phyloP scores from a whole-genome alignment of 2,888 invertebrate genomes.

The Noctua comes region DNA sequence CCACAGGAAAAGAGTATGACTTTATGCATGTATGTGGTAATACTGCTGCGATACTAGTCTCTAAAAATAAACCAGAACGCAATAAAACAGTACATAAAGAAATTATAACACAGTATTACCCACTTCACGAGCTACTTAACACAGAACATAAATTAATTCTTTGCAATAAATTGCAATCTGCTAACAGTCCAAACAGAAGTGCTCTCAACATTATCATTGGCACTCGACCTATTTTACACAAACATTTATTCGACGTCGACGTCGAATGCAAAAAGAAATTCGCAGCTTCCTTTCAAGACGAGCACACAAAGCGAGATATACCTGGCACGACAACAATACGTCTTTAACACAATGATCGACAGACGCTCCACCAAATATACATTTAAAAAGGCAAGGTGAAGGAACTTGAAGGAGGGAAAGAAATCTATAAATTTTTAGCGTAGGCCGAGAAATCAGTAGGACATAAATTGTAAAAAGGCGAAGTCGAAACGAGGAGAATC shows the following conservation, averaged over 20 bases:
- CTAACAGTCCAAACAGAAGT: constrained; percentile 29
- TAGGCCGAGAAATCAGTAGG: constrained; percentile 75
- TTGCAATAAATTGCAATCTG: constrained; percentile 50
- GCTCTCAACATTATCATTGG: constrained; percentile 49
- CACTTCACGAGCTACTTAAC: constrained; percentile 49
- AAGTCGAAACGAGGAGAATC: constrained; percentile 80
- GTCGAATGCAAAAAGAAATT: constrained; percentile 35
- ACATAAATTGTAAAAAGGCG: constrained; percentile 84
- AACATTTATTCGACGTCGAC: constrained; percentile 45
- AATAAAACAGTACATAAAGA: constrained; percentile 31
- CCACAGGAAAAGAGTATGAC: not conserved
- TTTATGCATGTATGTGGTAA: not conserved
- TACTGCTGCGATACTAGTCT: not conserved
- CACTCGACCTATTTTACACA: constrained; percentile 55
- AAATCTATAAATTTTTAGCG: constrained; percentile 70
- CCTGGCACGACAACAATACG: constrained; percentile 49
- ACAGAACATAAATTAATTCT: constrained; percentile 45
- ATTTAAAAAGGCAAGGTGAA: constrained; percentile 57
- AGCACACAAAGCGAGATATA: constrained; percentile 44
- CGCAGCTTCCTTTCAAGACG: constrained; percentile 28
- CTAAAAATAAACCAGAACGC: constrained; percentile 14
- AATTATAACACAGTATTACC: constrained; percentile 27
- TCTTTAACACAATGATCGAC: constrained; percentile 60
- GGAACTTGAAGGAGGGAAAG: constrained; percentile 49
- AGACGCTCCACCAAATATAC: constrained; percentile 56